Base-by-base conservation (phyloP, 2,113 vertebrate genomes). In the Zootoca vivipara region DNA sequence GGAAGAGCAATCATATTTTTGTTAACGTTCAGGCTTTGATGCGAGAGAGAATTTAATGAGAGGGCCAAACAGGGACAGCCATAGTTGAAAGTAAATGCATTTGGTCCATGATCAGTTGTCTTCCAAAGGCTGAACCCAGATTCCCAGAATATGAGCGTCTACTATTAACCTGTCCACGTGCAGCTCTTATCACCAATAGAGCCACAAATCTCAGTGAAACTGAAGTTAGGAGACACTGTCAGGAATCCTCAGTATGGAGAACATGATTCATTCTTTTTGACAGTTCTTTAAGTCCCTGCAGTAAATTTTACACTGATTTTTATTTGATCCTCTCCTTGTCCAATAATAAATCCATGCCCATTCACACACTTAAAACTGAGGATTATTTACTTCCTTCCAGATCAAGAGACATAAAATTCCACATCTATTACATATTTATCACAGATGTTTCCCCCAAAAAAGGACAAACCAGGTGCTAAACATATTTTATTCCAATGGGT, bases 401-500 rank as follows among this genome's bases (percentile, higher is more conserved):
- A 96, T 91, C 73, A 91, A 94, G 94, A 95, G 92, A 96, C 96
- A 85, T 95, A 94, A 93, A 90, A 92, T 93, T 92, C 92, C 90
- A 93, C 85, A 83, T 96, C 95, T 91, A 96, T 97, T 93, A 96
- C 96, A 96, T 95, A 40, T 97, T 97, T 96, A 95, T 89, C 96
- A 96, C 96, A 97, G 96, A 97, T 97, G 97, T 98, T 97, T 10
- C 46, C 96, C 85, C 69, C 8, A n/a, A 38, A 75, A 94, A 90
- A 93, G 94, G 96, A 97, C 92, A 94, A 94, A 95, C 98, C 98
- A 98, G 98, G 98, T 98, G 98, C 97, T 97, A 97, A 97, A 95
- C 96, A 96, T 97, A 96, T 97, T 97, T 96, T 97, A 98, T 97
- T 97, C 96, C 97, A 95, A 96, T 95, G 97, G 97, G 97, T 95